Conservation (phyloP, 92 coral and sea anemone species). For the Zoanthus gigantus region DNA sequence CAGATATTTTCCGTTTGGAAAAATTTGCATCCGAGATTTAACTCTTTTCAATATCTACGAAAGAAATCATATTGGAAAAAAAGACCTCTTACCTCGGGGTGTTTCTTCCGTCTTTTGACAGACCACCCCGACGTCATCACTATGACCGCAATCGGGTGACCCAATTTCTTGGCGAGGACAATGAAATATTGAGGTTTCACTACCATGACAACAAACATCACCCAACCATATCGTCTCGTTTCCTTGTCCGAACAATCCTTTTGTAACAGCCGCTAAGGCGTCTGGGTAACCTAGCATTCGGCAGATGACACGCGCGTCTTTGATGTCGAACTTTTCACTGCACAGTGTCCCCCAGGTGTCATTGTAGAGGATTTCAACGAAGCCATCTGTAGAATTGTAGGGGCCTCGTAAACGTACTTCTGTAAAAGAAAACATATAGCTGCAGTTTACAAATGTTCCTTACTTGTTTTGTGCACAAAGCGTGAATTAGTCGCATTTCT, state of each 20-base stretch:
- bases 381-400: slow-evolving; percentile 13
- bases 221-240: slow-evolving; percentile 17
- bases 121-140: slow-evolving; percentile 11
- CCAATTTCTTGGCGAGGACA: not conserved
- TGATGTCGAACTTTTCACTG: not conserved
- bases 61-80: too few species aligned
- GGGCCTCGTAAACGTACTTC: not conserved
- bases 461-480: too few species aligned
- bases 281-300: slow-evolving; percentile 2
- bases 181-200: not conserved
- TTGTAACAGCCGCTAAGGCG: slow-evolving; percentile 3
- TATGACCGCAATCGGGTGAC: slow-evolving; percentile 1
- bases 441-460: too few species aligned
- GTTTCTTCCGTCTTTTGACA: not conserved
- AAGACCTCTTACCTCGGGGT: not conserved
- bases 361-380: not conserved
- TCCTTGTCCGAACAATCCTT: slow-evolving; percentile 20
- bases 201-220: slow-evolving; percentile 31
- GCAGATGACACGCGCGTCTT: slow-evolving; percentile 20
- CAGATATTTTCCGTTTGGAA: too few species aligned
- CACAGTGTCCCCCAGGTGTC: slow-evolving; percentile 27
- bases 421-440: not conserved
- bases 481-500: too few species aligned
- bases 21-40: too few species aligned
- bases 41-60: too few species aligned